Evolutionary conservation across 2,797 vertebrate genomes (phyloP).

Genomic region (Oceanodroma leucorhoa): DNA sequence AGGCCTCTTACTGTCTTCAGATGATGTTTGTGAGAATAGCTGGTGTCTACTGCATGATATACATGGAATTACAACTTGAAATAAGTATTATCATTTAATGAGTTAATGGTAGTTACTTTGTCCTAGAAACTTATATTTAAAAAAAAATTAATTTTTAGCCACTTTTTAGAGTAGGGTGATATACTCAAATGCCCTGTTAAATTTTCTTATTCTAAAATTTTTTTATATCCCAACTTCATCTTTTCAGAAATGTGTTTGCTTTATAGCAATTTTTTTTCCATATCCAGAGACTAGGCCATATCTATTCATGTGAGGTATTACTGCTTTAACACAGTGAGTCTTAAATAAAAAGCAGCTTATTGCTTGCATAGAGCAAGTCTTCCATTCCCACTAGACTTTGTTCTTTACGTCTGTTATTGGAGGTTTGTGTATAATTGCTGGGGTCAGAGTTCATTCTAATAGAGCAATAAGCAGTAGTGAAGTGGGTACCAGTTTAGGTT

Average conservation of each 20-base stretch:
- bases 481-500: neutral
- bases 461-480: neutral
- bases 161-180: neutral
- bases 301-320: neutral
- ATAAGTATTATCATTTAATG: neutral
- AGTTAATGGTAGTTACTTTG: neutral
- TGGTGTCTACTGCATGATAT: neutral
- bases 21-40: neutral
- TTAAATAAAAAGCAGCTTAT: neutral
- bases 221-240: neutral
- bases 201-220: neutral
- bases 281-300: neutral
- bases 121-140: neutral
- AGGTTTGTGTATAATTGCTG: neutral
- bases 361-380: neutral
- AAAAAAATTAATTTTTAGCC: neutral
- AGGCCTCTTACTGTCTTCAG: neutral
- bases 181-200: neutral
- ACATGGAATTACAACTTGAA: neutral
- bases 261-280: neutral
- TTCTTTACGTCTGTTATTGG: neutral
- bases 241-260: neutral
- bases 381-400: neutral
- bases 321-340: neutral
- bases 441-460: neutral